These are phyloP conservation scores for Kryptopterus vitreolus DNA, from an alignment of 2,797 vertebrate genomes.

Conservation along the genomic window DNA sequence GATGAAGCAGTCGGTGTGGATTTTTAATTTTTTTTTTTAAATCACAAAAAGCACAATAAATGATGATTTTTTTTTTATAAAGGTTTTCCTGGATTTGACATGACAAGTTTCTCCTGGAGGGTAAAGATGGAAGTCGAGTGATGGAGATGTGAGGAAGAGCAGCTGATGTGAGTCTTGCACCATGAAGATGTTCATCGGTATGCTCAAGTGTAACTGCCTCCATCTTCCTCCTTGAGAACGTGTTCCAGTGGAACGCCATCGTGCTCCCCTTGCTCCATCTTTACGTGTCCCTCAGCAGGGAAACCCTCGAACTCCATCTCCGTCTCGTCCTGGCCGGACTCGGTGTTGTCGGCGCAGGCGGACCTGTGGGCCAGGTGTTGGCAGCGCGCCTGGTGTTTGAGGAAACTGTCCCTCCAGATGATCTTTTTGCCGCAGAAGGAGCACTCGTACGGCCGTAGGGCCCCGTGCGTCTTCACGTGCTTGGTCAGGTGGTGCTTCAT, in stretches of 20 bases:
- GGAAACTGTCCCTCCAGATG: constrained; percentile 93
- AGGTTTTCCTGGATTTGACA: background rate
- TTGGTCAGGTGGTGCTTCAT: constrained; percentile 97
- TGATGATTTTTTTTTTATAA: background rate
- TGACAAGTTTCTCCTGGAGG: background rate
- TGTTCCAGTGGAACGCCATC: constrained; percentile 25
- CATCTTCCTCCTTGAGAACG: constrained; percentile 39
- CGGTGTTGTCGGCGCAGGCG: background rate
- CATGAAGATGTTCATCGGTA: background rate
- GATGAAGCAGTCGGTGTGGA: background rate
- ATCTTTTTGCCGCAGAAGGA: constrained; percentile 88
- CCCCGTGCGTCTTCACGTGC: constrained; percentile 93
- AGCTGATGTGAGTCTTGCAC: background rate
- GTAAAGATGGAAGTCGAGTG: background rate
- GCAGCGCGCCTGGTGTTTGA: constrained; percentile 86
- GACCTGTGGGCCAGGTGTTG: constrained; percentile 71
- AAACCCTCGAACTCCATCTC: constrained; percentile 13
- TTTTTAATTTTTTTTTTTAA: background rate
- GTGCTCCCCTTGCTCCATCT: constrained; percentile 45
- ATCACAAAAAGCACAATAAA: background rate
- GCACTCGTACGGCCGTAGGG: constrained; percentile 88
- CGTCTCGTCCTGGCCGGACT: constrained; percentile 16
- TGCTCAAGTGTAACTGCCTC: constrained; percentile 29
- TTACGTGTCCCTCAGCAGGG: constrained; percentile 37
- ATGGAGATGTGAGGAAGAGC: background rate